Base-by-base conservation (phyloP, 2,113 vertebrate species). In the Puntigrus tetrazona region DNA sequence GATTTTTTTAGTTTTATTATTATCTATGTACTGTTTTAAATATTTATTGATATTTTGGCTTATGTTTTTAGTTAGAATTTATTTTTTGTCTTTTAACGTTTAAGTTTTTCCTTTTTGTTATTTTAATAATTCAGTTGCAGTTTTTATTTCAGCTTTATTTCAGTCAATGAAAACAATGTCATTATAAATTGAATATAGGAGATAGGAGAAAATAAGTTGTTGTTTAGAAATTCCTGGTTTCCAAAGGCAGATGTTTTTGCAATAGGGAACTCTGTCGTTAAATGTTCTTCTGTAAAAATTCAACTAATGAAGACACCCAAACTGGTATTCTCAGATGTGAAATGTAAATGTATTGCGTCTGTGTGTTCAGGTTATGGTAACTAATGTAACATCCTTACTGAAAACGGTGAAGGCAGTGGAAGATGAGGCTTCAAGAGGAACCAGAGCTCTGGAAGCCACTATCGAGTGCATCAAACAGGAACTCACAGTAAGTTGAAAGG, bases 351-450 rank as follows among this genome's bases (percentile, higher is more conserved):
- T 55, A n/a, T n/a, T 29, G 3, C 14, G 18, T 38, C 18, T 36
- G 18, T 36, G 31, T 69, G 14, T 86, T 89, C 89, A 99, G 97
- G 97, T 99, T 83, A 99, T 99, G 98, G 98, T 99, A 86, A 99
- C 98, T 84, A 99, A 99, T 16, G 98, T 99, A 87, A 99, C 98
- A 5, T 99, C 96, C 0, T 96, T 99, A 83, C 94, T 99, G 88
- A 99, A 99, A 94, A 99, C 98, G 1, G 98, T 99, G 88, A 99
- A 99, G 93, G 98, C 98, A 0, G 97, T 99, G 61, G 98, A 99
- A 92, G 98, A 99, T 59, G 97, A 99, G 92, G 98, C 98, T n/a
- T 99, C 98, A 36, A 96, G 97, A 22, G 98, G 98, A 75, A 99
- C 98, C 0, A 96, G 98, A 90, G 98, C 98, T 1, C 94, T 99